Percentiles rank a stretch among this genome's conserved stretches.
phyloP scores from a whole-genome alignment of 2,888 invertebrate species.

The Incurvaria masculella region DNA sequence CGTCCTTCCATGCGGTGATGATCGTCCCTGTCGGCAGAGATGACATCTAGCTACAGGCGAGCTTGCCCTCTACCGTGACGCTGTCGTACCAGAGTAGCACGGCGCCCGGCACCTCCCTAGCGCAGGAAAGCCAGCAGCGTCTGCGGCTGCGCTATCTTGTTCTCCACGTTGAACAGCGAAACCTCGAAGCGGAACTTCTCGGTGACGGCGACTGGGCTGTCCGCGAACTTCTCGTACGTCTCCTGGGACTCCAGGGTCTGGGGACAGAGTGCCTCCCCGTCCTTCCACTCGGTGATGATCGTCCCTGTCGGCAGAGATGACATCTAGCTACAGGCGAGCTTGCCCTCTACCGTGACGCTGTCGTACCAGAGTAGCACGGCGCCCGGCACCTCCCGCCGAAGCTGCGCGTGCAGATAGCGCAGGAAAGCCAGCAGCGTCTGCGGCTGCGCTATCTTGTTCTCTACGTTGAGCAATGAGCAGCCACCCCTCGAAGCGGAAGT shows the following conservation, averaged over 20 bases:
- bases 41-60: too few relatives aligned
- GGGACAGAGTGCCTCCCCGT: slow-evolving; percentile 63
- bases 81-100: slow-evolving; percentile 96
- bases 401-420: slow-evolving; percentile 33
- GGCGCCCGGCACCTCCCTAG: slow-evolving; percentile 50
- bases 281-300: slow-evolving; percentile 82
- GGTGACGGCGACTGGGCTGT: slow-evolving; percentile 68
- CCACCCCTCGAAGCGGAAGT: slow-evolving; percentile 93
- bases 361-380: slow-evolving; percentile 94
- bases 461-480: slow-evolving; percentile 95
- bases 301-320: too few relatives aligned
- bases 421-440: slow-evolving; percentile 7
- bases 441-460: slow-evolving; percentile 60
- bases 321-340: slow-evolving; percentile 80
- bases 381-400: slow-evolving; percentile 56
- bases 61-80: slow-evolving; percentile 71
- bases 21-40: slow-evolving; percentile 76
- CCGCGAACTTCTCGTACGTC: slow-evolving; percentile 59
- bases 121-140: slow-evolving; percentile 4
- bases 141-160: slow-evolving; percentile 43
- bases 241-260: slow-evolving; percentile 60
- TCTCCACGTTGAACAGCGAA: slow-evolving; percentile 97
- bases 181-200: slow-evolving; percentile 85
- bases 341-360: slow-evolving; percentile 77
- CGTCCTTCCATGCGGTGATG: slow-evolving; percentile 81